These are phyloP conservation scores for Hylaea fasciaria DNA, from an alignment of 2,888 invertebrate species.

Conservation along the genomic window DNA sequence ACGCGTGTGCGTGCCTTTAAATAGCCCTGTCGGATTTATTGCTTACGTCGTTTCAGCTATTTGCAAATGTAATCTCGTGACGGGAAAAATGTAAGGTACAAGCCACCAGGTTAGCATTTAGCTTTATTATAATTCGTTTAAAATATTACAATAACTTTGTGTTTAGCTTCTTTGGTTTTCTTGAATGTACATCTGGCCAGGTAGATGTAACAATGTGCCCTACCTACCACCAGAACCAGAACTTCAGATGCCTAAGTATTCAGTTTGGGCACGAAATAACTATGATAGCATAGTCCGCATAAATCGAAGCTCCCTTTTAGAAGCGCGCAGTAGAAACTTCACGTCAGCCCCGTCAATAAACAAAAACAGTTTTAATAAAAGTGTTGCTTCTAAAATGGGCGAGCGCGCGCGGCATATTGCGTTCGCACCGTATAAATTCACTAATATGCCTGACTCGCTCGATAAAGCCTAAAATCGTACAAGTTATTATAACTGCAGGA, in stretches of 20 bases:
- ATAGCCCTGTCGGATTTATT: constrained; percentile 38
- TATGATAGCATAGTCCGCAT: too few relatives aligned
- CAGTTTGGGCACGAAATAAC: too few relatives aligned
- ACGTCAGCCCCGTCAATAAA: constrained; percentile 12
- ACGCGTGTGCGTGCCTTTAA: constrained; percentile 47
- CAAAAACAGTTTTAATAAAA: constrained; percentile 70
- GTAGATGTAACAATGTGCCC: too few relatives aligned
- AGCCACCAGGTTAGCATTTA: constrained; percentile 9
- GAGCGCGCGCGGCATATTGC: constrained; percentile 71
- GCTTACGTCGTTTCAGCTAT: constrained; percentile 33
- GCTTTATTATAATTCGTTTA: constrained; percentile 3
- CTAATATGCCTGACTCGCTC: constrained; percentile 81
- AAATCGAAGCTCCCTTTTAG: background rate
- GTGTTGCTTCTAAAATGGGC: constrained; percentile 60
- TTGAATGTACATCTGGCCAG: too few relatives aligned
- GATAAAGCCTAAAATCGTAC: constrained; percentile 83
- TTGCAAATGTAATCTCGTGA: constrained; percentile 24
- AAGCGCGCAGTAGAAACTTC: too few relatives aligned
- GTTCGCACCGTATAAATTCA: constrained; percentile 72
- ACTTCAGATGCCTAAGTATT: too few relatives aligned
- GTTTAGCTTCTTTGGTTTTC: background rate
- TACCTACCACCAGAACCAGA: too few relatives aligned
- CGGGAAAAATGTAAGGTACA: constrained; percentile 12
- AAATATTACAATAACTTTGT: background rate
- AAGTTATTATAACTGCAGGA: constrained; percentile 81